Conservation (phyloP, 2,888 invertebrate genomes). For the Drosophila kuntzei region DNA sequence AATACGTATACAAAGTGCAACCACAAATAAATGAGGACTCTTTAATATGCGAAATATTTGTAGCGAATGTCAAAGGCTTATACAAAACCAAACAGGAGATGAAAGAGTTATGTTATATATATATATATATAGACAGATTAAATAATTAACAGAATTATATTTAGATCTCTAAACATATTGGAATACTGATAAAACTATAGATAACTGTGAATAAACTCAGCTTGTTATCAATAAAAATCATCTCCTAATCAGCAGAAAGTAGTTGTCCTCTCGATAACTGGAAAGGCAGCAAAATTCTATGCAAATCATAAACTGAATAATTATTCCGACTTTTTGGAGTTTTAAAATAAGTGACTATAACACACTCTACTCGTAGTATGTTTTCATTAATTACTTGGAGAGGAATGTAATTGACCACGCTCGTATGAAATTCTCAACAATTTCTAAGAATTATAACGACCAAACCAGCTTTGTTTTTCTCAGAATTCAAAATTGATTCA, state of each 20-base stretch:
- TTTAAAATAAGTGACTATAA: background rate
- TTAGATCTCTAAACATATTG: background rate
- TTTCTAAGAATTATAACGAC: background rate
- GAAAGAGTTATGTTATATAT: background rate
- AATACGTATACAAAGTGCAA: background rate
- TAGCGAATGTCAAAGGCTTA: slow-evolving; percentile 2
- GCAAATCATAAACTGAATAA: slow-evolving; percentile 2
- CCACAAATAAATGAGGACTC: background rate
- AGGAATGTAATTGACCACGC: background rate
- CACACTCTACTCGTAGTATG: background rate
- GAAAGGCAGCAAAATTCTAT: background rate
- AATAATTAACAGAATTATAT: background rate
- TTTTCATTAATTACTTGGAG: background rate
- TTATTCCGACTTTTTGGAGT: background rate
- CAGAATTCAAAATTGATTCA: background rate
- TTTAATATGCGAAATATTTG: background rate
- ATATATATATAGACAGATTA: background rate
- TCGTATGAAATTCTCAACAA: background rate
- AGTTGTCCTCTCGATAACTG: background rate
- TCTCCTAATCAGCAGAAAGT: background rate
- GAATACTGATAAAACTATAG: background rate
- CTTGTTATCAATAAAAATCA: background rate
- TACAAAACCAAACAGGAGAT: background rate
- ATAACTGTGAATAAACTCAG: background rate
- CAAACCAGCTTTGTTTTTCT: background rate